These are phyloP conservation scores for Phortica variegata DNA, from an alignment of 1,140 invertebrate species.

Conservation along the genomic window DNA sequence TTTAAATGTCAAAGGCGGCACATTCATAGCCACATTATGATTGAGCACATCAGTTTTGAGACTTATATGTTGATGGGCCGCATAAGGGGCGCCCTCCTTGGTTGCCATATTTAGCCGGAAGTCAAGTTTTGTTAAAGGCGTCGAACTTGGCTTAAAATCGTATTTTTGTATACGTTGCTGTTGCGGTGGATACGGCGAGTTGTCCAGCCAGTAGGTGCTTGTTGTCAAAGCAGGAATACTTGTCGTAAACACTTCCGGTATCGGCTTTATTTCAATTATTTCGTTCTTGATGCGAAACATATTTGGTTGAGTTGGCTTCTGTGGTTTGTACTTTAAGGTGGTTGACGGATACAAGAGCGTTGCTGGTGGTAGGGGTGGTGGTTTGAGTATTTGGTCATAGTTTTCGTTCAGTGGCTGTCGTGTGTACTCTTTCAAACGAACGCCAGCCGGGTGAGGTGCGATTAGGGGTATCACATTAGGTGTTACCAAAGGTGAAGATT, in stretches of 20 bases:
- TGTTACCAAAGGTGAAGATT: neutral
- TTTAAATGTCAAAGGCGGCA: constrained; percentile 42
- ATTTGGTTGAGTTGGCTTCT: too few relatives aligned
- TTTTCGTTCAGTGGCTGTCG: neutral
- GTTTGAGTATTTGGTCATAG: constrained; percentile 22
- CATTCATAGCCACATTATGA: constrained; percentile 45
- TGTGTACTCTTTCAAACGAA: too few relatives aligned
- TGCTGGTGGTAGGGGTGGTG: constrained; percentile 14
- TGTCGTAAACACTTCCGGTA: constrained; percentile 40
- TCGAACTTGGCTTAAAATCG: constrained; percentile 5
- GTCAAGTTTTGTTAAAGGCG: too few relatives aligned
- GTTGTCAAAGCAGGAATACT: constrained; percentile 5
- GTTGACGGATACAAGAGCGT: neutral
- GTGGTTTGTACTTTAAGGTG: too few relatives aligned
- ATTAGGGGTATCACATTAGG: neutral
- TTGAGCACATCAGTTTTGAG: constrained; percentile 32
- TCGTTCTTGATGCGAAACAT: too few relatives aligned
- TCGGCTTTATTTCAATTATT: constrained; percentile 34
- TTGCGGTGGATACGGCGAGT: neutral
- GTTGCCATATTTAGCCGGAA: too few relatives aligned
- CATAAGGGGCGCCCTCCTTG: too few relatives aligned
- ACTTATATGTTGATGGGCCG: constrained; percentile 23
- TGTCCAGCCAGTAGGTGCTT: constrained; percentile 6
- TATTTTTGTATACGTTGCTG: neutral
- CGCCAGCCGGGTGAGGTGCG: too few relatives aligned